Base-by-base conservation (phyloP, 2,797 vertebrate genomes). In the Perdix hodgsoniae region DNA sequence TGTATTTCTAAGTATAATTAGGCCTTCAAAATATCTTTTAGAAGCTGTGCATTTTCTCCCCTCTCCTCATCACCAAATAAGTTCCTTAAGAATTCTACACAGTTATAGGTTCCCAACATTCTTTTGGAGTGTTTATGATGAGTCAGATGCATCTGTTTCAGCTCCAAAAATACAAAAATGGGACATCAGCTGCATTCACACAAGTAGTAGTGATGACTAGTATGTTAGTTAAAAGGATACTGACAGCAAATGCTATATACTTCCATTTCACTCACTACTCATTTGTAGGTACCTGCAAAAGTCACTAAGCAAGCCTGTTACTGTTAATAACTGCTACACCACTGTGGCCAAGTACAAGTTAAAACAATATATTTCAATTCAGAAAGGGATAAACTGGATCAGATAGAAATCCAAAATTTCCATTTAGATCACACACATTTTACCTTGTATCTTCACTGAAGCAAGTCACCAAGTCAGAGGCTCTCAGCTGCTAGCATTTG, bases 51-150 rank as follows among this genome's bases (percentile, higher is more conserved):
- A 35, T 76, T 76, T 63, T 75, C 31, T 47, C 18, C 70, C 18
- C 44, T 10, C 44, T 12, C 39, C 5, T 12, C 0, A 12, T 4
- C 26, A 70, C 3, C 19, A 61, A 82, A 50, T 0, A 2, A 61
- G 18, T 27, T 54, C 33, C 75, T 65, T 2, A 22, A 31, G 26
- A 72, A 80, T 71, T 57, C 57, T 54, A 21, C 1, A 8, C 11
- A 44, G 40, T 12, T 54, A 42, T 10, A 59, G 18, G 29, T 63
- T 47, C 37, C 24, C 37, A 0, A 5, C 40, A 77, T 10, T n/a
- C 37, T 42, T 35, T 17, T 31, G 5, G 24, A 39, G 15, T 14
- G n/a, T 26, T 77, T n/a, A 42, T 14, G 47, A 24, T 33, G 45
- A 88, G 39, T 63, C 60, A 63, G 21, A 42, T 7, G 22, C 23